These are phyloP conservation scores for Amorpha juglandis DNA, from an alignment of 2,888 invertebrate species.

Conservation along the genomic window DNA sequence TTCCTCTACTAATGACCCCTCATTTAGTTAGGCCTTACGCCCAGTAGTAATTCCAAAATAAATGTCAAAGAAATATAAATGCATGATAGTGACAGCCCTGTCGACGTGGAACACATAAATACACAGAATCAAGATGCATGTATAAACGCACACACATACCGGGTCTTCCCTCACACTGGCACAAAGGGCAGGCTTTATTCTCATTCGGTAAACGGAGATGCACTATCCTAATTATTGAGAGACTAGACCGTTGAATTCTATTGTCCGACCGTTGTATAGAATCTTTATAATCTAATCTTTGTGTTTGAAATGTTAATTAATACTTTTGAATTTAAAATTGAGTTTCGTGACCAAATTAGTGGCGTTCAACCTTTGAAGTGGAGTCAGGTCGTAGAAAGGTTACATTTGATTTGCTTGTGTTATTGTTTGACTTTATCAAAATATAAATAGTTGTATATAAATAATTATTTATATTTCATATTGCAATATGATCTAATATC, in stretches of 20 bases:
- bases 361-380: constrained; percentile 8
- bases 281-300: constrained; percentile 34
- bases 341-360: constrained; percentile 24
- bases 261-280: constrained; percentile 49
- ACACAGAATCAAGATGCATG: constrained; percentile 70
- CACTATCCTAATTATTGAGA: constrained; percentile 86
- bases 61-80: neutral
- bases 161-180: constrained; percentile 55
- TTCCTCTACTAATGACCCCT: no score
- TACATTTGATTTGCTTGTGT: constrained; percentile 15
- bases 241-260: constrained; percentile 58
- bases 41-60: neutral
- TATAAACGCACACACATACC: constrained; percentile 51
- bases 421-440: constrained; percentile 11
- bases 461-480: neutral
- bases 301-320: constrained; percentile 24
- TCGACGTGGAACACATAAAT: constrained; percentile 54
- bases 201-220: constrained; percentile 84
- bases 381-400: constrained; percentile 9
- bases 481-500: neutral
- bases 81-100: constrained; percentile 26
- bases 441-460: neutral
- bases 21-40: no score
- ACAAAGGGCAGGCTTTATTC: constrained; percentile 79
- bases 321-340: constrained; percentile 24